phyloP scores from a whole-genome alignment of 2,888 invertebrate species.

The Polydrusus tereticollis region DNA sequence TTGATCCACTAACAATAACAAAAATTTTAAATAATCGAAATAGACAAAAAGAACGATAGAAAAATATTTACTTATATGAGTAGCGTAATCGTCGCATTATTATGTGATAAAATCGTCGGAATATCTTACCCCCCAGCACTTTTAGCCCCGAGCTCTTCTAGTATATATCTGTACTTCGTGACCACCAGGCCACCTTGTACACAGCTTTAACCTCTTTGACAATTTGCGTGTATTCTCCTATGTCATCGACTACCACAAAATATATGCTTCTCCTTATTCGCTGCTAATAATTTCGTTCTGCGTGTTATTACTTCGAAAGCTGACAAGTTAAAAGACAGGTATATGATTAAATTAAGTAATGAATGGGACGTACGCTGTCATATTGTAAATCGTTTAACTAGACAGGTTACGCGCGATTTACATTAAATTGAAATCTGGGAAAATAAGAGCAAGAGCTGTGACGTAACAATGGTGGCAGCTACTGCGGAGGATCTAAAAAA shows the following conservation, averaged over 20 bases:
- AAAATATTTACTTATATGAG: too few relatives aligned
- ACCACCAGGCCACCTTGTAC: background rate
- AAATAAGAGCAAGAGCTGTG: background rate
- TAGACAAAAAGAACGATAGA: too few relatives aligned
- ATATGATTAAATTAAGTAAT: conserved; percentile 29
- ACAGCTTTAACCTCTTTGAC: conserved; percentile 1
- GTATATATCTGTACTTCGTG: background rate
- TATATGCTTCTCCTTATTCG: conserved; percentile 20
- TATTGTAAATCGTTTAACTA: conserved; percentile 19
- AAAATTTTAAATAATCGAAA: too few relatives aligned
- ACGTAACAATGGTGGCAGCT: background rate
- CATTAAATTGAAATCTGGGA: conserved; percentile 21
- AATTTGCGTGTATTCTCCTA: conserved; percentile 5
- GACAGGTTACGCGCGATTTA: conserved; percentile 12
- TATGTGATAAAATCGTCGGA: too few relatives aligned
- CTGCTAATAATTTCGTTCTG: conserved; percentile 24
- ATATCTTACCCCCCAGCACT: too few relatives aligned
- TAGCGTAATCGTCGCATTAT: too few relatives aligned
- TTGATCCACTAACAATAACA: too few relatives aligned
- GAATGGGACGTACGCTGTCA: conserved; percentile 26
- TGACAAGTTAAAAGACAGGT: conserved; percentile 25
- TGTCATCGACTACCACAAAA: conserved; percentile 12
- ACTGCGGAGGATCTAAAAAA: background rate
- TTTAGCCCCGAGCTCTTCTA: too few relatives aligned
- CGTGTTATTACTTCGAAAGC: conserved; percentile 17